These are phyloP conservation scores for Patella caerulea DNA, from an alignment of 2,888 invertebrate species.

Conservation along the genomic window DNA sequence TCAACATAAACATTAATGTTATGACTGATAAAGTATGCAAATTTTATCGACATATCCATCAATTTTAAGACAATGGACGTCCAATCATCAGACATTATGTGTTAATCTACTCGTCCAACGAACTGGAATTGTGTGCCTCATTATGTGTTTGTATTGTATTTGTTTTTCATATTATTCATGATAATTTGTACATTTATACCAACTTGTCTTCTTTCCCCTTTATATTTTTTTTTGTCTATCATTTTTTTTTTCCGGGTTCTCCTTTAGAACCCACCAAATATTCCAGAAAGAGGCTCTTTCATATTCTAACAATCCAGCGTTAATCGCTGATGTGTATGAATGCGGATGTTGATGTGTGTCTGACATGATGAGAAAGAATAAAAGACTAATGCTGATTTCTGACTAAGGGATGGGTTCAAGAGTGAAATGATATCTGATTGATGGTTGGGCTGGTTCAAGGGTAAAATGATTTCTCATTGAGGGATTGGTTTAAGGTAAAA, in stretches of 20 bases:
- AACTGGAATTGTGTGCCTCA: conserved; percentile 3
- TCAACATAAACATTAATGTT: background rate
- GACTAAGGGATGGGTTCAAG: too few relatives aligned
- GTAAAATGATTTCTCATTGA: too few relatives aligned
- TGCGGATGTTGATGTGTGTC: too few relatives aligned
- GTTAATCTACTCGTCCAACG: background rate
- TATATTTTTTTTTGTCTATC: conserved; percentile 19
- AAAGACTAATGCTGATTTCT: too few relatives aligned
- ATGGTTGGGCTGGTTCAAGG: too few relatives aligned
- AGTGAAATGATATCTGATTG: too few relatives aligned
- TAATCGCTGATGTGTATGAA: too few relatives aligned
- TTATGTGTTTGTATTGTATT: background rate
- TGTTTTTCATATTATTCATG: background rate
- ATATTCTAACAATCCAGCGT: too few relatives aligned
- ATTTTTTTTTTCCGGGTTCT: conserved; percentile 54
- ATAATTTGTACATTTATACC: background rate
- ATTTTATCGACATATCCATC: conserved; percentile 4
- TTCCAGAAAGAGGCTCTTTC: conserved; percentile 45
- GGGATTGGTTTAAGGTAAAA: too few relatives aligned
- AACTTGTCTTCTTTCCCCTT: background rate
- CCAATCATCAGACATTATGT: background rate
- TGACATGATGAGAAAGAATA: too few relatives aligned
- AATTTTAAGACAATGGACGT: background rate
- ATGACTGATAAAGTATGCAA: conserved; percentile 1
- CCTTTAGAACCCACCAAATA: conserved; percentile 64